Conservation (phyloP, 1,140 invertebrate genomes). For the Pseudachorutes palmiensis region DNA sequence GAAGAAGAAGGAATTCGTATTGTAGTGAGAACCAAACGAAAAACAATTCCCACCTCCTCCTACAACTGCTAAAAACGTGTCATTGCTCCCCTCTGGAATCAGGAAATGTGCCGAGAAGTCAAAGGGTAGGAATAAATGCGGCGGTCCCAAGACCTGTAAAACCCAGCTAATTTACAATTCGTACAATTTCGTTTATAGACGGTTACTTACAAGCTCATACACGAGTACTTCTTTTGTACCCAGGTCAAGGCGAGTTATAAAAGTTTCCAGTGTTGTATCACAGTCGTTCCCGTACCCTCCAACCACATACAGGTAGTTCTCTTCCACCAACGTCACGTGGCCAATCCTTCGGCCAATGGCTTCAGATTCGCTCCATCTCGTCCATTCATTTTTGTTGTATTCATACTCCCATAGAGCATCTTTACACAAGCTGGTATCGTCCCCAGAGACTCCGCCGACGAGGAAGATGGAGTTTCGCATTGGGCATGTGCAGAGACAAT, state of each 20-base stretch:
- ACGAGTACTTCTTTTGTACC: slow-evolving; percentile 10
- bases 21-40: slow-evolving; percentile 36
- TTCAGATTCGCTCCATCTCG: slow-evolving; percentile 18
- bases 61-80: slow-evolving; percentile 18
- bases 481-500: slow-evolving; percentile 22
- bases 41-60: slow-evolving; percentile 37
- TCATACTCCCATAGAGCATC: slow-evolving; percentile 26
- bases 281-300: slow-evolving; percentile 36
- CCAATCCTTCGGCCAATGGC: slow-evolving; percentile 26
- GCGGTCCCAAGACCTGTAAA: not conserved
- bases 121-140: slow-evolving; percentile 33
- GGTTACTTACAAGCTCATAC: slow-evolving; percentile 14
- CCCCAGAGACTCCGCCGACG: slow-evolving; percentile 28
- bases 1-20: slow-evolving; percentile 8
- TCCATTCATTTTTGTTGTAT: slow-evolving; percentile 20
- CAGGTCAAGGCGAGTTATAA: slow-evolving; percentile 29
- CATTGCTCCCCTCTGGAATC: slow-evolving; percentile 10
- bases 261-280: slow-evolving; percentile 21
- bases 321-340: slow-evolving; percentile 17
- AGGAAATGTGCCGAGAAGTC: slow-evolving; percentile 21
- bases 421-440: slow-evolving; percentile 15
- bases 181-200: not conserved
- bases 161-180: slow-evolving; percentile 3
- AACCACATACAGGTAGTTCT: slow-evolving; percentile 26
- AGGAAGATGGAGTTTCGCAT: slow-evolving; percentile 21